Evolutionary conservation across 2,113 vertebrate genomes (phyloP).

Genomic region (Brachirus orientalis): DNA sequence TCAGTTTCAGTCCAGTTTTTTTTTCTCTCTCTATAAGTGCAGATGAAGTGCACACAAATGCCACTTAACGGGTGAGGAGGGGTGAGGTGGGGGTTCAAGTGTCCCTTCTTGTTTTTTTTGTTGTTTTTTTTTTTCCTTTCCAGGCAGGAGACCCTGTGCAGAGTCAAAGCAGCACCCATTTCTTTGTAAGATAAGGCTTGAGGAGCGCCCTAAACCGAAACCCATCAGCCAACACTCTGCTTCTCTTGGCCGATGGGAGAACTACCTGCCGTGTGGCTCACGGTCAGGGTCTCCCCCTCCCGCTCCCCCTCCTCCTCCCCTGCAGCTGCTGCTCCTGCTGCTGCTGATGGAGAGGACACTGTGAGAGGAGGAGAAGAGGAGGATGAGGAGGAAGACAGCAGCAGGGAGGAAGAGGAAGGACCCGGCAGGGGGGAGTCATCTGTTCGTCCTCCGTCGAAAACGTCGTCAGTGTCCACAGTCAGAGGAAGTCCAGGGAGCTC

Average conservation of each 20-base stretch:
- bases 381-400: constrained; percentile 55
- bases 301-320: not conserved
- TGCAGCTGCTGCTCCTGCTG: not conserved
- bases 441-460: constrained; percentile 55
- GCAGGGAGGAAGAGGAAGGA: constrained; percentile 61
- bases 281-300: constrained; percentile 24
- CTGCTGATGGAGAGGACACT: constrained; percentile 43
- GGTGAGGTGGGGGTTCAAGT: constrained; percentile 15
- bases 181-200: constrained; percentile 74
- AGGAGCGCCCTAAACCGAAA: constrained; percentile 40
- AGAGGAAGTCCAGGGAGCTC: constrained; percentile 20
- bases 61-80: constrained; percentile 13
- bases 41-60: constrained; percentile 49
- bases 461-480: constrained; percentile 63
- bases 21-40: constrained; percentile 66
- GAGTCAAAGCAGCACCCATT: constrained; percentile 71
- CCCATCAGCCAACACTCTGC: not conserved
- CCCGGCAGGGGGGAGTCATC: constrained; percentile 58
- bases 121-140: not conserved
- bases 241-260: constrained; percentile 23
- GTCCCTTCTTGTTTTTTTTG: constrained; percentile 50
- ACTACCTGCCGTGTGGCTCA: constrained; percentile 83
- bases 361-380: constrained; percentile 60
- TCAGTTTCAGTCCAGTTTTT: constrained; percentile 49
- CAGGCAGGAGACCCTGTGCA: constrained; percentile 47